Conservation (phyloP, 2,888 invertebrate genomes). For the Spodoptera picta region DNA sequence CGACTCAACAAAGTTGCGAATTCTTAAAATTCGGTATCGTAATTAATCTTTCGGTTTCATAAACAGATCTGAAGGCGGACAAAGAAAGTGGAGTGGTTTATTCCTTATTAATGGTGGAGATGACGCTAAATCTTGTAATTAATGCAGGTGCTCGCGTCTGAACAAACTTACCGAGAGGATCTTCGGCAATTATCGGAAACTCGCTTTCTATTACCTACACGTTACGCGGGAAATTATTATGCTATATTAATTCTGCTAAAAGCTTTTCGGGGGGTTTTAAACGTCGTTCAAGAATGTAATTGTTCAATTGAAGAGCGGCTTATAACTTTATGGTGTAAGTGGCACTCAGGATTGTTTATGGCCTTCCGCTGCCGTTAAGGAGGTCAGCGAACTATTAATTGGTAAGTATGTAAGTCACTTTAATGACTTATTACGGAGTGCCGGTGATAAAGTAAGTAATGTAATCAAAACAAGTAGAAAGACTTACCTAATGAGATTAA, state of each 20-base stretch:
- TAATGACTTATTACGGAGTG: slow-evolving; percentile 43
- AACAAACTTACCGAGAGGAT: slow-evolving; percentile 72
- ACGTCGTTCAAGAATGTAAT: slow-evolving; percentile 69
- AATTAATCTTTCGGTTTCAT: slow-evolving; percentile 85
- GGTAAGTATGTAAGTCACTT: slow-evolving; percentile 39
- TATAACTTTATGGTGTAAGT: slow-evolving; percentile 63
- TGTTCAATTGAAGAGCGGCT: slow-evolving; percentile 69
- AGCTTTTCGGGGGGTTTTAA: slow-evolving; percentile 70
- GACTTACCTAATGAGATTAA: slow-evolving; percentile 6
- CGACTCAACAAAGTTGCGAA: slow-evolving; percentile 83
- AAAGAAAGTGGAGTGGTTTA: slow-evolving; percentile 76
- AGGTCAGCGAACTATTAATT: slow-evolving; percentile 57
- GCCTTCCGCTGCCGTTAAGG: slow-evolving; percentile 56
- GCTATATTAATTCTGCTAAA: slow-evolving; percentile 77
- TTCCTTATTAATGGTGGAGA: slow-evolving; percentile 83
- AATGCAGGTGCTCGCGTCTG: slow-evolving; percentile 82
- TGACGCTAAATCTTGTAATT: slow-evolving; percentile 85
- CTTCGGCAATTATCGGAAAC: slow-evolving; percentile 81
- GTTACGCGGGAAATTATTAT: slow-evolving; percentile 74
- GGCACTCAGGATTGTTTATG: slow-evolving; percentile 59
- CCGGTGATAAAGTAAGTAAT: slow-evolving; percentile 28
- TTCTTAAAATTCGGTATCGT: slow-evolving; percentile 84
- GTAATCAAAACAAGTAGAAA: slow-evolving; percentile 33
- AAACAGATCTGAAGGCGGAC: slow-evolving; percentile 74
- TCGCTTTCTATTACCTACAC: slow-evolving; percentile 76